Base-by-base conservation (phyloP, 1,140 invertebrate genomes). In the Papilio aristodemus region DNA sequence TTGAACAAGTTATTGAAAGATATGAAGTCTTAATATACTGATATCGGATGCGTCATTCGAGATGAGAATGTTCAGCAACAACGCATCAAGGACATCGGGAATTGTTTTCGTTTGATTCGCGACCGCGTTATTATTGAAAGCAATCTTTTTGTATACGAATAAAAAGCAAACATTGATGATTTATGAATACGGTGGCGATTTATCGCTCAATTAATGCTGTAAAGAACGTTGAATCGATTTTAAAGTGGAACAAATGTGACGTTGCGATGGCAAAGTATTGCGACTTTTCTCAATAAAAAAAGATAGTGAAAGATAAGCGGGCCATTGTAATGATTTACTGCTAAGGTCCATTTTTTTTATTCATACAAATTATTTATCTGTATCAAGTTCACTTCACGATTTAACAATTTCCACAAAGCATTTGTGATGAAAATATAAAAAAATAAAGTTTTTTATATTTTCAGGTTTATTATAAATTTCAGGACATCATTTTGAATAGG, bases 51-150 rank as follows among this genome's bases (percentile, higher is more conserved):
- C 80, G 81, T 85, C 84, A 86, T 83, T 72, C 74, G 69, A 79
- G 71, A 79, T 81, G 72, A 72, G 78, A 83, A 78, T 73, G 75
- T 76, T 76, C 80, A 71, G 74, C 78, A 84, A 82, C 74, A 79
- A 82, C 74, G 72, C 78, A 81, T 76, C 80, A 86, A 86, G 86
- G 86, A 73, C 83, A 71, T 25, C 80, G 64, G 76, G 82, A 76
- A 81, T 76, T 71, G 70, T 78, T 81, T 81, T 75, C 63, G 41
- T 79, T 84, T 79, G 60, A 72, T 76, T 79, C 66, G 64, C 75
- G 74, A 27, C 54, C 54, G 46, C 71, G 43, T 66, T 68, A 76
- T 75, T 73, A 68, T 72, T 72, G 71, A 70, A 70, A 72, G 71
- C 71, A 71, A 72, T 14, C 66, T 78, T 71, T 80, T 76, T 80